Conservation (phyloP, 2,113 vertebrate genomes). For the Tilapia sparmanii region DNA sequence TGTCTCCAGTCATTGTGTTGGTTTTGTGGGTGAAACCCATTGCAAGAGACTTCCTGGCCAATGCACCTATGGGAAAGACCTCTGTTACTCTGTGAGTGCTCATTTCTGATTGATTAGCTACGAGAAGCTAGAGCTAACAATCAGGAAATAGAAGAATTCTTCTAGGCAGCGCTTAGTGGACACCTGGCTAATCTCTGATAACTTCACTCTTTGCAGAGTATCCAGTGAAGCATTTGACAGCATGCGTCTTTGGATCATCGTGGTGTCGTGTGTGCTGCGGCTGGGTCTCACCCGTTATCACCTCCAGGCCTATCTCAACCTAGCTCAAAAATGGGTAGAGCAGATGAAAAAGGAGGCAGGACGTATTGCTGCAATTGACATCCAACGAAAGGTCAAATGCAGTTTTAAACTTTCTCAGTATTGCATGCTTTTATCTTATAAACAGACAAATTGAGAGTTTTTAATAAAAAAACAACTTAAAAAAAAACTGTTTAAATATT, state of each 20-base stretch:
- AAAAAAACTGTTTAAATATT: background rate
- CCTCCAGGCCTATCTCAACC: constrained; percentile 91
- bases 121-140: background rate
- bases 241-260: constrained; percentile 80
- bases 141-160: background rate
- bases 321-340: constrained; percentile 85
- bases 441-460: background rate
- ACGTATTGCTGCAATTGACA: constrained; percentile 82
- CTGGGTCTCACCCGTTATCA: constrained; percentile 78
- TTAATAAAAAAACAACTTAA: background rate
- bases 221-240: constrained; percentile 78
- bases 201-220: constrained; percentile 62
- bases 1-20: constrained; percentile 82
- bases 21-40: constrained; percentile 89
- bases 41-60: constrained; percentile 84
- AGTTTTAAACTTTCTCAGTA: background rate
- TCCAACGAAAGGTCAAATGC: constrained; percentile 82
- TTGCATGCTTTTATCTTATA: background rate
- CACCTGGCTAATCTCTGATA: background rate
- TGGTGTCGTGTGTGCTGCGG: constrained; percentile 77
- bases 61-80: constrained; percentile 76
- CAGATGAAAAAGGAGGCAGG: constrained; percentile 86
- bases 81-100: constrained; percentile 77
- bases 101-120: background rate
- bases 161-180: background rate